These are phyloP conservation scores for Diaphora mendica DNA, from an alignment of 2,888 invertebrate species.

Conservation along the genomic window DNA sequence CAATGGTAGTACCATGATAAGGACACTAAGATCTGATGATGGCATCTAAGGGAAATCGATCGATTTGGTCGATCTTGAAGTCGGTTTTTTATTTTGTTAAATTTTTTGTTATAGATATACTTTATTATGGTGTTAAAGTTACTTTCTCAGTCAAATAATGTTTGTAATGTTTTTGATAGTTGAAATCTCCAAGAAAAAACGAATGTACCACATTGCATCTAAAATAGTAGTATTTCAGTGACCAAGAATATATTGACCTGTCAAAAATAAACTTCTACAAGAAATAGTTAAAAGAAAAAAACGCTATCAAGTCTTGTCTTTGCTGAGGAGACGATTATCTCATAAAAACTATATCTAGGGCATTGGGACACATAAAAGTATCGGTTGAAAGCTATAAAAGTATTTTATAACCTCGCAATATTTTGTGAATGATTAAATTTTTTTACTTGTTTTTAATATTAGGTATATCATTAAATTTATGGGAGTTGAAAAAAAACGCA, in stretches of 20 bases:
- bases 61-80: too few relatives aligned
- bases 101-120: too few relatives aligned
- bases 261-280: neutral
- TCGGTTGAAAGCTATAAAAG: neutral
- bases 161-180: neutral
- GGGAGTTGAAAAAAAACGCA: too few relatives aligned
- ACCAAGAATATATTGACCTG: neutral
- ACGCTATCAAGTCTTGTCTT: neutral
- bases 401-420: neutral
- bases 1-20: too few relatives aligned
- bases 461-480: too few relatives aligned
- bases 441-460: neutral
- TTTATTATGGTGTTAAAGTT: too few relatives aligned
- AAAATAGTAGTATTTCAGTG: neutral
- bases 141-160: neutral
- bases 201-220: neutral
- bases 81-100: too few relatives aligned
- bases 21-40: too few relatives aligned
- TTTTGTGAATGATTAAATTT: neutral
- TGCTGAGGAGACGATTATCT: neutral
- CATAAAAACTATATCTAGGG: neutral
- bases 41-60: too few relatives aligned
- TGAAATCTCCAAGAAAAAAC: neutral
- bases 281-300: neutral
- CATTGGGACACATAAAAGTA: neutral